Evolutionary conservation across 2,888 invertebrate genomes (phyloP).

Genomic region (Polydrusus tereticollis): DNA sequence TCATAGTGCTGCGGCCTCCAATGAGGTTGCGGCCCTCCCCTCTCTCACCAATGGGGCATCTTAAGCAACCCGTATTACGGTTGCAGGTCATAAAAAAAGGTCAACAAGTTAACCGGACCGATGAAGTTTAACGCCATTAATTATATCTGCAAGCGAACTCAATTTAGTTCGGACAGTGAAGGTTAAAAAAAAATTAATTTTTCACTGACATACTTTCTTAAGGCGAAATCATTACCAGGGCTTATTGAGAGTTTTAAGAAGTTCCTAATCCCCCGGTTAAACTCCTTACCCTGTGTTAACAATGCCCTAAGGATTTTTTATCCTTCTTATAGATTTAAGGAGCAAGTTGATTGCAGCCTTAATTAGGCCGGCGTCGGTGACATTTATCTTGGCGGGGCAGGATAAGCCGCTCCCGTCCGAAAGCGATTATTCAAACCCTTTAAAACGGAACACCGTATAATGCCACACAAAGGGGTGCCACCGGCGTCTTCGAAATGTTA

Average conservation of each 20-base stretch:
- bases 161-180: slow-evolving; percentile 21
- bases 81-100: slow-evolving; percentile 38
- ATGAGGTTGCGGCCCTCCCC: slow-evolving; percentile 67
- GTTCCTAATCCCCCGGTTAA: slow-evolving; percentile 31
- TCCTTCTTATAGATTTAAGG: slow-evolving; percentile 46
- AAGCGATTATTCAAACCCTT: slow-evolving; percentile 66
- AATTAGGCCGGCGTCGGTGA: slow-evolving; percentile 66
- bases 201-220: neutral
- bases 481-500: slow-evolving; percentile 39
- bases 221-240: neutral
- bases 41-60: slow-evolving; percentile 67
- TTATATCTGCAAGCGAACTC: slow-evolving; percentile 37
- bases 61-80: slow-evolving; percentile 55
- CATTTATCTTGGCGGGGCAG: slow-evolving; percentile 66
- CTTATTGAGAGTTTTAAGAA: slow-evolving; percentile 20
- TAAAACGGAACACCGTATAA: slow-evolving; percentile 66
- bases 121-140: slow-evolving; percentile 38
- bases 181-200: neutral
- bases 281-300: slow-evolving; percentile 39
- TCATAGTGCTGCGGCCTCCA: slow-evolving; percentile 66
- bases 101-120: slow-evolving; percentile 46
- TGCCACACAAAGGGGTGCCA: slow-evolving; percentile 61
- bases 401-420: slow-evolving; percentile 45
- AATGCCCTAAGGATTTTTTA: slow-evolving; percentile 42
- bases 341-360: slow-evolving; percentile 62